A percentile compares a stretch with the other conserved stretches of the same genome.
phyloP scores from a whole-genome alignment of 2,888 invertebrate species.

The Troides helena region DNA sequence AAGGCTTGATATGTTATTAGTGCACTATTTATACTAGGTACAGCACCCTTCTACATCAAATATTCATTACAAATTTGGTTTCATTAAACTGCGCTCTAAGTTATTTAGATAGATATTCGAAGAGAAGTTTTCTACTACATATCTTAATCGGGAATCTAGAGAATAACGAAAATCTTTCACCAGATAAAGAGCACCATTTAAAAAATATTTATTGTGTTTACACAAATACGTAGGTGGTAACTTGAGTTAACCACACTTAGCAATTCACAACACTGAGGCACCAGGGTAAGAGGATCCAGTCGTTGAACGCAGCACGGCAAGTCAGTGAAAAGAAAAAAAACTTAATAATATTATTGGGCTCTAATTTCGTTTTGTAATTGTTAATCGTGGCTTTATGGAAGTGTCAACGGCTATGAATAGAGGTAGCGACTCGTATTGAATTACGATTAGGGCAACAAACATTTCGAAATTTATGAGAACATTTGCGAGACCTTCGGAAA shows the following conservation, averaged over 20 bases:
- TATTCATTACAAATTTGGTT: background rate
- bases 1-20: no score
- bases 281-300: slow-evolving; percentile 48
- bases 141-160: slow-evolving; percentile 48
- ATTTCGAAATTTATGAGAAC: slow-evolving; percentile 2
- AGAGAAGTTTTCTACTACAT: background rate
- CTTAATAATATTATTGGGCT: slow-evolving; percentile 78
- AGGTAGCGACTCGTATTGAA: slow-evolving; percentile 74
- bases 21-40: no score
- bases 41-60: background rate
- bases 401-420: slow-evolving; percentile 71
- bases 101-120: background rate
- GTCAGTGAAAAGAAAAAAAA: slow-evolving; percentile 44
- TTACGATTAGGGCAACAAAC: slow-evolving; percentile 46
- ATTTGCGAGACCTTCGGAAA: background rate
- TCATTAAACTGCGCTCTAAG: background rate
- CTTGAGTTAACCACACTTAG: slow-evolving; percentile 53
- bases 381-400: slow-evolving; percentile 77
- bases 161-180: slow-evolving; percentile 54
- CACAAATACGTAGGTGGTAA: slow-evolving; percentile 79
- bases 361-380: slow-evolving; percentile 77
- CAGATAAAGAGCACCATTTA: slow-evolving; percentile 57
- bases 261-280: slow-evolving; percentile 59
- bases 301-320: slow-evolving; percentile 41
- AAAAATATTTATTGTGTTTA: slow-evolving; percentile 79